phyloP scores from a whole-genome alignment of 2,888 invertebrate genomes.

The Saturnia pavonia region DNA sequence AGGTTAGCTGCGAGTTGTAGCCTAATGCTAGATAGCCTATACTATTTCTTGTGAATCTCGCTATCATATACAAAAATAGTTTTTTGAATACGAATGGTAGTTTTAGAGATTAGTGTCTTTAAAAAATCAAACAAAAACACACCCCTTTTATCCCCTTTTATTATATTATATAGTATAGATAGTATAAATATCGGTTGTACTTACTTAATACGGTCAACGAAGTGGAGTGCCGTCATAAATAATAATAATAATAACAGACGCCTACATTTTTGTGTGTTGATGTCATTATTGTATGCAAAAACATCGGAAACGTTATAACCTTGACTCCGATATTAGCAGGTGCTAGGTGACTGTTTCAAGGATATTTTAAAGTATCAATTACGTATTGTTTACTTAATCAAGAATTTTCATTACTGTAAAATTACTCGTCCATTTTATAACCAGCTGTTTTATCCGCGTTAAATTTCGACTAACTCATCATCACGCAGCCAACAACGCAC shows the following conservation, averaged over 20 bases:
- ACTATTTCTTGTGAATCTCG: too few species aligned
- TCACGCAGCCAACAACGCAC: too few species aligned
- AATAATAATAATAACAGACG: too few species aligned
- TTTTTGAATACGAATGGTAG: too few species aligned
- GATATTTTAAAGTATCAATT: background rate
- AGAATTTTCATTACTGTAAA: background rate
- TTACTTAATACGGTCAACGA: background rate
- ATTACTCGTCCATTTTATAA: background rate
- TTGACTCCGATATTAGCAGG: conserved; percentile 21
- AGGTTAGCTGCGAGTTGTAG: too few species aligned
- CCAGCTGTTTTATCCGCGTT: too few species aligned
- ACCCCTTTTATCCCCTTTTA: too few species aligned
- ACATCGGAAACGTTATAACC: conserved; percentile 21
- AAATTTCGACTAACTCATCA: too few species aligned
- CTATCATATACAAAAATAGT: too few species aligned
- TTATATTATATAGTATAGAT: background rate
- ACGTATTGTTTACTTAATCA: background rate
- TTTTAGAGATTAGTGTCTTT: too few species aligned
- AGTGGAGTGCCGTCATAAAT: background rate
- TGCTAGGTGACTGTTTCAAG: conserved; percentile 11
- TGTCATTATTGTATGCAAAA: conserved; percentile 24
- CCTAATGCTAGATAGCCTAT: too few species aligned
- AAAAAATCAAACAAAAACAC: background rate
- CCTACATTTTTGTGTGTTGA: conserved; percentile 25
- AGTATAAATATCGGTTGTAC: background rate